A percentile compares a stretch with the other conserved stretches of the same genome.
phyloP scores from a whole-genome alignment of 2,888 invertebrate genomes.

The Lomographa bimaculata region DNA sequence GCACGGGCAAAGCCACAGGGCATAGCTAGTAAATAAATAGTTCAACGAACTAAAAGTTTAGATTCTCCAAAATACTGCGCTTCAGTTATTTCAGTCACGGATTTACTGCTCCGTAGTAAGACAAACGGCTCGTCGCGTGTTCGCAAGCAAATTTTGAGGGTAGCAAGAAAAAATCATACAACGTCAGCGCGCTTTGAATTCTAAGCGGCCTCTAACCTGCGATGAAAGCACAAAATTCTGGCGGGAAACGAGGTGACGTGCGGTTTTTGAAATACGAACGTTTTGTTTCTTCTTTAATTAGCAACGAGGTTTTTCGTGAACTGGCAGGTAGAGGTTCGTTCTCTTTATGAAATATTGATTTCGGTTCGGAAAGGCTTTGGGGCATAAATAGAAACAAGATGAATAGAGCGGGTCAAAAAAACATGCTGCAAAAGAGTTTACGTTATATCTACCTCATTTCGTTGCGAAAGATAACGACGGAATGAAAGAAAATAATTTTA shows the following conservation, averaged over 20 bases:
- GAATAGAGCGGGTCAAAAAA: no score
- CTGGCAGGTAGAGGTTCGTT: no score
- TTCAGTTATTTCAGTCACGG: slow-evolving; percentile 65
- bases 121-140: slow-evolving; percentile 56
- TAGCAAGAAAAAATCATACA: slow-evolving; percentile 35
- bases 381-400: no score
- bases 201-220: slow-evolving; percentile 24
- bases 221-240: slow-evolving; percentile 17
- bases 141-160: slow-evolving; percentile 57
- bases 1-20: no score
- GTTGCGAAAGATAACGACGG: no score
- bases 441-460: no score
- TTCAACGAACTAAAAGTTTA: no score
- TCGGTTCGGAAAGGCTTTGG: no score
- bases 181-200: slow-evolving; percentile 34
- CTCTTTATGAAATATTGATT: no score
- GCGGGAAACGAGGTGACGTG: slow-evolving; percentile 16
- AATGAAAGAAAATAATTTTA: no score
- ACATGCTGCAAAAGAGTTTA: no score
- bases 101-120: slow-evolving; percentile 59
- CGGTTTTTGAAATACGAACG: slow-evolving; percentile 39
- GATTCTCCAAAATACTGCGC: slow-evolving; percentile 1
- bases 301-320: slow-evolving; percentile 15
- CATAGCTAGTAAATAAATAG: no score
- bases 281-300: slow-evolving; percentile 31